Evolutionary conservation across 2,797 vertebrate species (phyloP).

Genomic region (Balearica regulorum): DNA sequence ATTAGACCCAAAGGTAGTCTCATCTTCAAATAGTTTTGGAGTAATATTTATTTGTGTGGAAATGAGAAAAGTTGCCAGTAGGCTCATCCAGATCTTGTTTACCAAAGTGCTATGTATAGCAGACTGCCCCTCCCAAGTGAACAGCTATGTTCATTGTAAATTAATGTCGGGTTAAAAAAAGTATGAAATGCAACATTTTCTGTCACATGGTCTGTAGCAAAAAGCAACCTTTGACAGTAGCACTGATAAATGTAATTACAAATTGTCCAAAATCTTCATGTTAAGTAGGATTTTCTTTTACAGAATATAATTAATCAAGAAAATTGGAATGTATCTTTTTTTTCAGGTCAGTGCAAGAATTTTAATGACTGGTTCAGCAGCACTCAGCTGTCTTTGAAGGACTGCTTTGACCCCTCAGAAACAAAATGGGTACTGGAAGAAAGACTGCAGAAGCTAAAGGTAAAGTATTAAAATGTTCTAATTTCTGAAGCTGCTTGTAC

Average conservation of each 20-base stretch:
- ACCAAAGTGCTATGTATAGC: not conserved
- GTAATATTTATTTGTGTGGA: not conserved
- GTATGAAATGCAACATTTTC: not conserved
- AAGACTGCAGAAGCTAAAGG: constrained; percentile 81
- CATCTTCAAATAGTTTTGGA: not conserved
- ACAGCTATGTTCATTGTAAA: not conserved
- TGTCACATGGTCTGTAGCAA: not conserved
- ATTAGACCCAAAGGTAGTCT: not conserved
- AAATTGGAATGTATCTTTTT: not conserved
- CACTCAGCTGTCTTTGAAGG: constrained; percentile 82
- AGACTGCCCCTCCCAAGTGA: not conserved
- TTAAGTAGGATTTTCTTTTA: not conserved
- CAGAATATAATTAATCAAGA: not conserved
- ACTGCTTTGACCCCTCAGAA: constrained; percentile 89
- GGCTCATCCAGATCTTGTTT: not conserved
- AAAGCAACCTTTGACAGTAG: not conserved
- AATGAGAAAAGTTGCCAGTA: not conserved
- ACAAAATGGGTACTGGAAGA: constrained; percentile 77
- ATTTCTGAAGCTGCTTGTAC: not conserved
- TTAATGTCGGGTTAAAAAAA: not conserved
- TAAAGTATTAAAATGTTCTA: constrained; percentile 61
- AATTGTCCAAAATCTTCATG: not conserved
- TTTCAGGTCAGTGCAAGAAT: constrained; percentile 83
- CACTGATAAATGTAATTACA: not conserved
- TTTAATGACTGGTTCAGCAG: constrained; percentile 88